Evolutionary conservation across 1,140 invertebrate genomes (phyloP).

Genomic region (Tetranychus cinnabarinus): DNA sequence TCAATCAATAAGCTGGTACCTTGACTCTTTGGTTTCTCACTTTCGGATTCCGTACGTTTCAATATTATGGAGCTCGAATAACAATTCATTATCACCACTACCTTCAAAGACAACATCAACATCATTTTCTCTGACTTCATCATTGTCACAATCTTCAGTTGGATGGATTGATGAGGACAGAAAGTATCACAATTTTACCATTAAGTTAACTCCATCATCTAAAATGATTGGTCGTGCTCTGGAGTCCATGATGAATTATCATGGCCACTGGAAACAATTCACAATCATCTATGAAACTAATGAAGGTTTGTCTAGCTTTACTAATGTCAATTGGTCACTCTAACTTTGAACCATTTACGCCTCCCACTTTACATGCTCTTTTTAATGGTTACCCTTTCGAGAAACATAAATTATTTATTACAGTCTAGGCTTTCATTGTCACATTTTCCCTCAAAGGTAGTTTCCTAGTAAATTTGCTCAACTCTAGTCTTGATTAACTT

Average conservation of each 20-base stretch:
- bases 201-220: conserved; percentile 80
- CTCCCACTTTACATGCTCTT: no score
- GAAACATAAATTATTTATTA: not conserved
- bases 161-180: no score
- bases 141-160: not conserved
- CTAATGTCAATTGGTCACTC: not conserved
- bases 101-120: not conserved
- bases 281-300: conserved; percentile 85
- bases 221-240: conserved; percentile 57
- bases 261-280: conserved; percentile 64
- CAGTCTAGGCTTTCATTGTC: not conserved
- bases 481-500: no score
- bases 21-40: not conserved
- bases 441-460: not conserved
- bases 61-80: not conserved
- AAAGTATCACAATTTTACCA: conserved; percentile 30
- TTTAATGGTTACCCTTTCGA: not conserved
- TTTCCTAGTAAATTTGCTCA: no score
- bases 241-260: conserved; percentile 59
- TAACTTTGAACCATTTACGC: not conserved
- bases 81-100: not conserved
- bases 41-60: not conserved
- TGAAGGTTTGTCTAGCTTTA: conserved; percentile 46
- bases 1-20: not conserved
- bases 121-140: not conserved